These are phyloP conservation scores for Coenonympha arcania DNA, from an alignment of 2,888 invertebrate species.

Conservation along the genomic window DNA sequence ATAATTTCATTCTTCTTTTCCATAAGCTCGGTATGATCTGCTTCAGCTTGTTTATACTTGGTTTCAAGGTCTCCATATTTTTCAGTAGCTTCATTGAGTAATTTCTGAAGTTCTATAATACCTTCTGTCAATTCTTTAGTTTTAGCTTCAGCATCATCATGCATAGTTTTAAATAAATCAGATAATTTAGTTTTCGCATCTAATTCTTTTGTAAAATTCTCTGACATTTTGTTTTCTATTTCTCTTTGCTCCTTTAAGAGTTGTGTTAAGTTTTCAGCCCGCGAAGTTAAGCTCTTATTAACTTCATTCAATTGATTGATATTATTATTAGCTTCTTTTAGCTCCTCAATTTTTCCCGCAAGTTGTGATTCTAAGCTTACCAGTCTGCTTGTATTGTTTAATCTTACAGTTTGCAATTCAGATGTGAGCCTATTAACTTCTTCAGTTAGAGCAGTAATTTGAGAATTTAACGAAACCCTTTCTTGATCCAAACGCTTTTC, in stretches of 20 bases:
- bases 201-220: constrained; percentile 85
- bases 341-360: constrained; percentile 84
- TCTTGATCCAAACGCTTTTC: constrained; percentile 91
- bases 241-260: constrained; percentile 83
- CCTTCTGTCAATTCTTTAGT: constrained; percentile 84
- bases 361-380: constrained; percentile 83
- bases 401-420: constrained; percentile 82
- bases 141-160: constrained; percentile 84
- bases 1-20: constrained; percentile 81
- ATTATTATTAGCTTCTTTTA: constrained; percentile 80
- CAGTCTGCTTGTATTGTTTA: constrained; percentile 78
- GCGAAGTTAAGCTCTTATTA: constrained; percentile 78
- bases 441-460: constrained; percentile 83
- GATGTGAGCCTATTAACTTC: constrained; percentile 85
- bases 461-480: constrained; percentile 80
- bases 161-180: constrained; percentile 86
- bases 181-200: constrained; percentile 88
- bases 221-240: constrained; percentile 81
- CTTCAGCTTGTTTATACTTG: constrained; percentile 76
- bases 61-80: constrained; percentile 87
- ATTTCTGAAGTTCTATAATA: constrained; percentile 81
- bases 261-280: constrained; percentile 79
- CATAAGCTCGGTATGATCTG: constrained; percentile 78
- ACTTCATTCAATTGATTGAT: constrained; percentile 79
- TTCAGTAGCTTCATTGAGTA: constrained; percentile 85